phyloP scores from a whole-genome alignment of 2,888 invertebrate species.

The Heterodera filipjevi region DNA sequence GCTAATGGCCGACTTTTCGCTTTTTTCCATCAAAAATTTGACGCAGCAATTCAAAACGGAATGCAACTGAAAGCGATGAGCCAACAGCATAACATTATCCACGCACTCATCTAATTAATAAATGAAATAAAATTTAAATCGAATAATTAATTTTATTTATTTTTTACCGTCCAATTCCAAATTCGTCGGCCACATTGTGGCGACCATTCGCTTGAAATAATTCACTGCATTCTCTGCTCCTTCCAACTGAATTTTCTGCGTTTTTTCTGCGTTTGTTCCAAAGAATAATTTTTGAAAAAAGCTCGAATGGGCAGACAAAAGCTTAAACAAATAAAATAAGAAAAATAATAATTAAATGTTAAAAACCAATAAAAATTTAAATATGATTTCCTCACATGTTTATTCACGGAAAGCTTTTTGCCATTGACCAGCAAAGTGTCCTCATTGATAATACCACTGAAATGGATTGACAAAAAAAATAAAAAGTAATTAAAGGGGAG shows the following conservation, averaged over 20 bases:
- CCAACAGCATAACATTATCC: neutral
- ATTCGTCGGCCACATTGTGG: neutral
- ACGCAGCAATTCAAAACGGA: neutral
- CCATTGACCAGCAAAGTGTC: neutral
- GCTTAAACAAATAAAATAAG: neutral
- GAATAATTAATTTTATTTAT: neutral
- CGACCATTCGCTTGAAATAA: neutral
- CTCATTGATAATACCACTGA: neutral
- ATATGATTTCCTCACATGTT: neutral
- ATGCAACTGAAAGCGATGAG: neutral
- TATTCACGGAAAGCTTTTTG: neutral
- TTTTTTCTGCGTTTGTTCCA: neutral
- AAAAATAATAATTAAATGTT: neutral
- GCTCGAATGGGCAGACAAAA: neutral
- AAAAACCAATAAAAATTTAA: no score
- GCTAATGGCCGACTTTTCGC: neutral
- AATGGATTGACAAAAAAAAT: neutral
- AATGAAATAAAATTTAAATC: neutral
- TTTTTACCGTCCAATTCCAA: neutral
- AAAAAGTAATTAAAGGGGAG: neutral
- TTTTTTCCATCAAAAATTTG: neutral
- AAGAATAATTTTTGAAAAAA: neutral
- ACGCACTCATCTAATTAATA: neutral
- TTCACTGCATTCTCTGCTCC: neutral
- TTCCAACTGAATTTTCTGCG: neutral